These are phyloP conservation scores for Callionymus lyra DNA, from an alignment of 2,113 vertebrate genomes.

Conservation along the genomic window DNA sequence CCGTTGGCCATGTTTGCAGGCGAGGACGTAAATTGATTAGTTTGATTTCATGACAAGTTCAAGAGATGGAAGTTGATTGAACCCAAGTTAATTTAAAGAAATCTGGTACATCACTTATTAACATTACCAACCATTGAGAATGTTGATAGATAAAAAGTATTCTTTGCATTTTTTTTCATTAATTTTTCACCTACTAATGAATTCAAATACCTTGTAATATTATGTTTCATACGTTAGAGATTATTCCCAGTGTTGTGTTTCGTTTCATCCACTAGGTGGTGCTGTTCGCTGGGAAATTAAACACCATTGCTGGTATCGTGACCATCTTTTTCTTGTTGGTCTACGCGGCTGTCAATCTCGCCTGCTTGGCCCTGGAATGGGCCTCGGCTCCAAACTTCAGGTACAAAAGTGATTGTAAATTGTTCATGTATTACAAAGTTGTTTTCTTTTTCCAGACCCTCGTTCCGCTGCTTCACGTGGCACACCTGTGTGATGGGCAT, in stretches of 20 bases:
- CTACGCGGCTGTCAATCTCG: conserved; percentile 78
- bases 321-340: conserved; percentile 81
- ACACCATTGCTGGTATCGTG: conserved; percentile 76
- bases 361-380: conserved; percentile 80
- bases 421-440: not conserved
- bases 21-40: no score
- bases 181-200: no score
- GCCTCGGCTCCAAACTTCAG: conserved; percentile 79
- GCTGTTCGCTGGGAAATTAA: conserved; percentile 59
- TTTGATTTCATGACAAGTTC: no score
- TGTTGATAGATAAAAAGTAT: no score
- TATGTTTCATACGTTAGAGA: no score
- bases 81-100: no score
- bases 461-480: conserved; percentile 72
- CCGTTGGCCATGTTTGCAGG: no score
- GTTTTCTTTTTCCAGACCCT: conserved; percentile 47
- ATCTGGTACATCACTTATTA: no score
- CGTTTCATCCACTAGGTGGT: conserved; percentile 33
- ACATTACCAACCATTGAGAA: no score
- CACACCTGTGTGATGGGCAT: conserved; percentile 72
- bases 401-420: conserved; percentile 7
- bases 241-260: not conserved
- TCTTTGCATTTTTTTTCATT: no score
- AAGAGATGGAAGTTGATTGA: no score
- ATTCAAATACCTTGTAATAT: no score